These are phyloP conservation scores for Neomorphus geoffroyi DNA, from an alignment of 2,797 vertebrate genomes.

Conservation along the genomic window DNA sequence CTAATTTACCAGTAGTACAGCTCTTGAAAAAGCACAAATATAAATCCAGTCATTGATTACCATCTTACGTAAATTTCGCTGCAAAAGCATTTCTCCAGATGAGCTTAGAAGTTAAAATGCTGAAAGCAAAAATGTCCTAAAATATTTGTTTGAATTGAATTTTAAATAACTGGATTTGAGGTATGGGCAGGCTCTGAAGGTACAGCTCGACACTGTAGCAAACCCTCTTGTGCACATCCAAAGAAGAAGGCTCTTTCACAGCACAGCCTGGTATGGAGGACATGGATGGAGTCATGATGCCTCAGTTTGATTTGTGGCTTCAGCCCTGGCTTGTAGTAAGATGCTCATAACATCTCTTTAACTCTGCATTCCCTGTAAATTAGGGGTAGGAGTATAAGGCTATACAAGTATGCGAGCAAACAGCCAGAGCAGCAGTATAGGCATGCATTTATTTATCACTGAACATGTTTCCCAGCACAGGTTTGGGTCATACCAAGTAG, in stretches of 20 bases:
- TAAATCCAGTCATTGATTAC: not conserved
- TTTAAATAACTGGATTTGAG: not conserved
- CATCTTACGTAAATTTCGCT: not conserved
- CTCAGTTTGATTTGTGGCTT: not conserved
- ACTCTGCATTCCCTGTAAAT: not conserved
- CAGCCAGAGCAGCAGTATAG: not conserved
- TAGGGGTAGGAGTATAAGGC: not conserved
- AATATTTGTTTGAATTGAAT: not conserved
- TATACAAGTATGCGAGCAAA: not conserved
- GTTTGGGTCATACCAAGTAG: not conserved
- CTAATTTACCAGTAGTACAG: not conserved
- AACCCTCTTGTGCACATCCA: not conserved
- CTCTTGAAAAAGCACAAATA: not conserved
- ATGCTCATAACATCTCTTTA: not conserved
- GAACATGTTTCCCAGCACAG: not conserved
- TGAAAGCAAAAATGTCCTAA: not conserved
- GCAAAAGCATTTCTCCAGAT: not conserved
- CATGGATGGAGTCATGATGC: accelerated
- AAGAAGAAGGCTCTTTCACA: not conserved
- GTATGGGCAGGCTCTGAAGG: not conserved
- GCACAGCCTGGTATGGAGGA: not conserved
- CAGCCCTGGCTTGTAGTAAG: not conserved
- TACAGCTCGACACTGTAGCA: not conserved
- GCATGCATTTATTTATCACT: not conserved
- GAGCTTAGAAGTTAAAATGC: not conserved